phyloP scores from a whole-genome alignment of 1,140 invertebrate species.

The Aphis gossypii region DNA sequence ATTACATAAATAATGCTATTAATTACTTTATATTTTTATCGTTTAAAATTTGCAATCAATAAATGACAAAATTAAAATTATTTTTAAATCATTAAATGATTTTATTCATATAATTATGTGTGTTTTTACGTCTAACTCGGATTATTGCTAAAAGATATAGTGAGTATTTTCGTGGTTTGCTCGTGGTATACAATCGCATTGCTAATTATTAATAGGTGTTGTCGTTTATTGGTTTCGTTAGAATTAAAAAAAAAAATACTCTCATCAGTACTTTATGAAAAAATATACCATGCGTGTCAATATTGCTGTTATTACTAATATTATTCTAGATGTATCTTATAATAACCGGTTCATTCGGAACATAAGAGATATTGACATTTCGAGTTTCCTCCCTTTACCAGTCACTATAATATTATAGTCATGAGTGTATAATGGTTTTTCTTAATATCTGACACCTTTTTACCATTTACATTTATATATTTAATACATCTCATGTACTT shows the following conservation, averaged over 20 bases:
- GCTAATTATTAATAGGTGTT: constrained; percentile 11
- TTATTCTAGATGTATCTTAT: background rate
- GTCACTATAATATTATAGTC: background rate
- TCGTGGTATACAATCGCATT: background rate
- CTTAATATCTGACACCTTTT: constrained; percentile 34
- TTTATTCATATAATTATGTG: background rate
- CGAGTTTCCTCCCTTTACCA: constrained; percentile 42
- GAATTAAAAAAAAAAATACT: background rate
- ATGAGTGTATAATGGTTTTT: constrained; percentile 18
- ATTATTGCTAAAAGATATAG: background rate
- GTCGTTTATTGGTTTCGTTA: background rate
- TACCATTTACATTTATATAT: background rate
- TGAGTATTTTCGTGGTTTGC: background rate
- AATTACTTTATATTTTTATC: background rate
- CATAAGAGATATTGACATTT: constrained; percentile 45
- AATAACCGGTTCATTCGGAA: background rate
- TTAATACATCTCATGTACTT: background rate
- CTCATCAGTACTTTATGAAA: background rate
- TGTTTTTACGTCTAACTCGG: no score
- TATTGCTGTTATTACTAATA: constrained; percentile 11
- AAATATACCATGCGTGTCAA: background rate
- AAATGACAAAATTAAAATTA: background rate
- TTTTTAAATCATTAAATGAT: background rate
- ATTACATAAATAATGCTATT: background rate
- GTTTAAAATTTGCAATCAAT: background rate